A percentile compares a stretch with the other conserved stretches of the same genome.
These are phyloP conservation scores for Aspidiotus destructor DNA, from an alignment of 2,888 invertebrate genomes.

Conservation along the genomic window DNA sequence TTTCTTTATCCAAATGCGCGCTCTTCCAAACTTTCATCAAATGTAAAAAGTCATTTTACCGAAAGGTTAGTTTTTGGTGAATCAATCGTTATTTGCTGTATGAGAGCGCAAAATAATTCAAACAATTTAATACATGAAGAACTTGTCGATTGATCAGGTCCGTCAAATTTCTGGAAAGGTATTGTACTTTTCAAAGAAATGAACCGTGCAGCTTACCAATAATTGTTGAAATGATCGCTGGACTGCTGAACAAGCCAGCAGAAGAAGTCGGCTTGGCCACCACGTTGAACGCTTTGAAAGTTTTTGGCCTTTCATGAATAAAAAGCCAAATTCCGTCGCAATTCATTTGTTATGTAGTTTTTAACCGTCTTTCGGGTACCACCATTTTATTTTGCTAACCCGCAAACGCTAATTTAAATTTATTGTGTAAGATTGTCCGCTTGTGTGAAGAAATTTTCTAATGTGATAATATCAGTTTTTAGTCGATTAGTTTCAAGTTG, in stretches of 20 bases:
- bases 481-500: no score
- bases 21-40: conserved; percentile 79
- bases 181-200: conserved; percentile 91
- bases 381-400: no score
- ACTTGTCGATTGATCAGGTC: conserved; percentile 48
- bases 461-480: no score
- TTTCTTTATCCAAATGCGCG: conserved; percentile 94
- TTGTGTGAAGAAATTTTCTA: no score
- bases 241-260: conserved; percentile 73
- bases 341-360: no score
- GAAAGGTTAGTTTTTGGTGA: conserved; percentile 40
- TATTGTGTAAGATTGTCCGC: no score
- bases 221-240: conserved; percentile 88
- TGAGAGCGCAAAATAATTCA: background rate
- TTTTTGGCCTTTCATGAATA: conserved; percentile 57
- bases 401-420: no score
- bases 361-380: no score
- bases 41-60: conserved; percentile 77
- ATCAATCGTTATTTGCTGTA: background rate
- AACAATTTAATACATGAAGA: background rate
- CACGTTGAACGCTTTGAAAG: conserved; percentile 81
- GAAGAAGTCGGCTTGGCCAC: conserved; percentile 85
- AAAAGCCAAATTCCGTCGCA: no score
- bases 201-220: conserved; percentile 91
- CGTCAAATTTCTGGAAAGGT: conserved; percentile 70